These are phyloP conservation scores for Phaetusa simplex DNA, from an alignment of 2,113 vertebrate genomes.

Conservation along the genomic window DNA sequence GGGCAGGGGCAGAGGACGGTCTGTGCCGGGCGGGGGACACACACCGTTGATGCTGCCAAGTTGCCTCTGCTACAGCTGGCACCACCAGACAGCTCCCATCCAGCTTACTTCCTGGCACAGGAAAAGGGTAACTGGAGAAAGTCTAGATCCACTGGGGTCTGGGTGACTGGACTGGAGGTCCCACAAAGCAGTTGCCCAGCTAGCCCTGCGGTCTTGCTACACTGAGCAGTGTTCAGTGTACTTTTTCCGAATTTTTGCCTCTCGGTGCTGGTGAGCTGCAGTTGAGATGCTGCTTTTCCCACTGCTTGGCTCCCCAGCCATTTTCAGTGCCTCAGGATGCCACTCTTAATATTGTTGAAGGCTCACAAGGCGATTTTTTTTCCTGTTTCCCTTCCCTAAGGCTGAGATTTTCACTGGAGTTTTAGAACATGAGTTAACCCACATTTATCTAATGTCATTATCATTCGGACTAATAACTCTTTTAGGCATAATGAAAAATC, in stretches of 20 bases:
- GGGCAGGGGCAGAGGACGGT: neutral
- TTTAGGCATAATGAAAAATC: neutral
- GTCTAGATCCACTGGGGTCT: neutral
- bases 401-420: neutral
- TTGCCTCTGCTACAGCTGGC: neutral
- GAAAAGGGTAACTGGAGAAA: neutral
- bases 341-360: neutral
- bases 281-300: neutral
- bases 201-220: neutral
- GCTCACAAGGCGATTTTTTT: neutral
- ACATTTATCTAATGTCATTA: neutral
- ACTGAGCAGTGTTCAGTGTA: neutral
- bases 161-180: neutral
- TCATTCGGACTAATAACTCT: neutral
- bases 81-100: neutral
- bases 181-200: neutral
- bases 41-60: neutral
- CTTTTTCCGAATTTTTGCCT: neutral
- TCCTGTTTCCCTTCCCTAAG: neutral
- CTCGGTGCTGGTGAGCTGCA: neutral
- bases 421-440: neutral
- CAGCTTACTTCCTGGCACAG: neutral
- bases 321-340: neutral
- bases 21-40: fast-evolving
- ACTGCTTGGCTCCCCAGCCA: neutral